phyloP scores from a whole-genome alignment of 2,113 vertebrate species.

The Haliaeetus leucogaster region DNA sequence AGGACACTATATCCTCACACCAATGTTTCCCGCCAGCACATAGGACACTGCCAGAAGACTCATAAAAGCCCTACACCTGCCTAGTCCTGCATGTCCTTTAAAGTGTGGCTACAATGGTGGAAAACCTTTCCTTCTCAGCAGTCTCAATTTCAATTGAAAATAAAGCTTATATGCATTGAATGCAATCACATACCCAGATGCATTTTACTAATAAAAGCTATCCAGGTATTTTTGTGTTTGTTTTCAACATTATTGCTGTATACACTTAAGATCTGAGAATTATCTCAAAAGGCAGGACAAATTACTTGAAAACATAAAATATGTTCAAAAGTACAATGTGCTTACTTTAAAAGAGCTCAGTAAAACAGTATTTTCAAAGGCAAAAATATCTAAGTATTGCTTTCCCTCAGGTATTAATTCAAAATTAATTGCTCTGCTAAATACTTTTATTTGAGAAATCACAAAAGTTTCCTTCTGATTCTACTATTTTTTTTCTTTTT shows the following conservation, averaged over 20 bases:
- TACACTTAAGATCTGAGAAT: not conserved
- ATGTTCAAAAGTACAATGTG: not conserved
- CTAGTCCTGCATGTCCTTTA: not conserved
- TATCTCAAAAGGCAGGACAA: not conserved
- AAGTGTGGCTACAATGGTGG: not conserved
- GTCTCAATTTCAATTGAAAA: not conserved
- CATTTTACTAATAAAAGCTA: not conserved
- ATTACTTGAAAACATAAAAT: not conserved
- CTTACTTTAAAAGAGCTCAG: not conserved
- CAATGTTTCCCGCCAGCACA: not conserved
- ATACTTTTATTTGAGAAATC: not conserved
- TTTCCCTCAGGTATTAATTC: not conserved
- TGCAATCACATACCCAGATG: accelerated
- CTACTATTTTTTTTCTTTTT: not conserved
- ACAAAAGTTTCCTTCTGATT: not conserved
- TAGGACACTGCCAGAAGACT: not conserved
- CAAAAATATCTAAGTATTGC: not conserved
- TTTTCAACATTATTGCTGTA: not conserved
- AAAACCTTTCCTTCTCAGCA: not conserved
- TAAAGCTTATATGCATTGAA: not conserved
- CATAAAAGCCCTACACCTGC: not conserved
- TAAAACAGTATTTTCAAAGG: not conserved
- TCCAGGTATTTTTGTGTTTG: not conserved
- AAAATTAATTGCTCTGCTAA: not conserved
- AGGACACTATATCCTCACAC: not conserved